Base-by-base conservation (phyloP, 2,888 invertebrate genomes). In the Stenichneumon culpator region DNA sequence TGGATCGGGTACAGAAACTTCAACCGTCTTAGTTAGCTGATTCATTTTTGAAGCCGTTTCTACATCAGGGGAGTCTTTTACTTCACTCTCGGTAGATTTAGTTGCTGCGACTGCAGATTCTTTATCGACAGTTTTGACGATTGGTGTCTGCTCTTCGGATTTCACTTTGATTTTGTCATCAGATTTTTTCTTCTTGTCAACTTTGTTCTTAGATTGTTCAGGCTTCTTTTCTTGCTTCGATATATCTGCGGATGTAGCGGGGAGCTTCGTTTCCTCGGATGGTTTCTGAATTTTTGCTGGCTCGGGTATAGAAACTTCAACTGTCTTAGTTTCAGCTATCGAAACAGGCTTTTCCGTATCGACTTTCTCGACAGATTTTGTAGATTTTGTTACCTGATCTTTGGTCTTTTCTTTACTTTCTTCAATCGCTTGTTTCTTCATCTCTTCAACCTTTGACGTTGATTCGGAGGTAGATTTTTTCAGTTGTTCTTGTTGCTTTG, bases 261-360 rank as follows among this genome's bases (percentile, higher is more conserved):
- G 25, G 16, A 11, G n/a, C 32, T 69, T 74, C 9, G 68, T 3
- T 36, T 70, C 32, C 6, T 25, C 68, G 14, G 57, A 44, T 50
- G 75, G 36, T 78, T 79, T 79, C 67, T 74, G 68, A 70, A 60
- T 39, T 79, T 47, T 44, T 9, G 44, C 78, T 28, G 50, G 28
- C 68, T 75, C 25, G n/a, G 60, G 5, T 14, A 57, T 0, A 25
- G 57, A 32, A 69, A 54, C n/a, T 80, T 69, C 74, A 7, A 77
- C 39, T 36, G 32, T 57, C 67, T 72, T 57, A 57, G n/a, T 57
- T 19, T 28, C n/a, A 14, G 19, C 2, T 57, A 32, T 28, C 3
- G 36, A n/a, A 47, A 47, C 32, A 70, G 92, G 93, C 70, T 60
- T 25, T 44, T 79, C 63, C 25, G 91, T 88, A 9, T 52, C 19